Evolutionary conservation across 2,888 invertebrate genomes (phyloP), one percentile per base, ranked within the genome.

Genomic region (Buathra laborator): DNA sequence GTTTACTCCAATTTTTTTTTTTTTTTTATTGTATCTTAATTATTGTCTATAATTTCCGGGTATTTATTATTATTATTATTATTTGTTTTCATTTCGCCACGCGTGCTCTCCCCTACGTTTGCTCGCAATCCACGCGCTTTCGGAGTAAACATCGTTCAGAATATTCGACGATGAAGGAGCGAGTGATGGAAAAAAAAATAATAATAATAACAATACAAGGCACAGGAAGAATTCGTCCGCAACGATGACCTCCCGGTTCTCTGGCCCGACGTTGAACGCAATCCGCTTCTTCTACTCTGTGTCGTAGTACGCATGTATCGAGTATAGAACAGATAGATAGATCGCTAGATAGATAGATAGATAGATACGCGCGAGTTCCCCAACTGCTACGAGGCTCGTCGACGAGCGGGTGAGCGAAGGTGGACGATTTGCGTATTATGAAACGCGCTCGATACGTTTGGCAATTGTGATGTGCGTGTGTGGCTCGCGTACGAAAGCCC

Each of bases 361-460:
- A 14, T 43, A 12, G 48, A 51, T 32, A 77, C 12, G 19, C 19
- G 37, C 59, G 51, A 43, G 59, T 19, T 59, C 64, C 64, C 62
- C 75, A 66, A 46, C 70, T 51, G 53, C 19, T 71, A 10, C 9
- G 53, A 9, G 66, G 70, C 62, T 14, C 66, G 29, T 29, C 68
- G 48, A 53, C 67, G n/a, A 44, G 53, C 43, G 43, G 43, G 51
- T 64, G 64, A 62, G 37, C n/a, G 43, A 59, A n/a, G 19, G 70
- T 24, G 67, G 44, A 78, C 70, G 70, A 19, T 37, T 16, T 10
- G 6, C 7, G 16, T 66, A 53, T 86, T 85, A 85, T 86, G 87
- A 88, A 88, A 90, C 81, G 19, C 59, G 62, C 43, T 43, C 79
- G 68, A 74, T 62, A 81, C 85, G 85, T 88, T 88, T 86, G 88